Evolutionary conservation across 92 coral and sea anemone species (phyloP), one percentile per base, ranked within the genome.

Genomic region (Porites evermanni): DNA sequence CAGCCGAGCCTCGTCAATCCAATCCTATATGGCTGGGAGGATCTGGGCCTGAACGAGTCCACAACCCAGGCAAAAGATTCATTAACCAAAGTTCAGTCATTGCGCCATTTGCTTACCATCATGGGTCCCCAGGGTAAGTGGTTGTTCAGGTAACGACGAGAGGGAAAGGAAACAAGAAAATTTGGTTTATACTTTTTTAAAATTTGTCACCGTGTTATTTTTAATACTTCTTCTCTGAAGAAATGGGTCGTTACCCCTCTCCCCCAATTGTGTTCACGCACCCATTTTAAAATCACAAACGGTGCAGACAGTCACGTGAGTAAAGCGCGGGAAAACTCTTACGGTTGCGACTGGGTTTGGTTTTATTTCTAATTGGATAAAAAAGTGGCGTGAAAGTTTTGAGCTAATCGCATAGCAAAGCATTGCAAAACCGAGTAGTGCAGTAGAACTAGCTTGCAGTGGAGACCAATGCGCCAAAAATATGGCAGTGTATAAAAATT

Each of bases 21-120:
- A 79, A 91, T 56, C 96, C 96, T 52, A 91, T 91, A 17, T 93
- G 94, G 96, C 60, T 93, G 65, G 94, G 96, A 18, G 96, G 96
- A 47, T 84, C 92, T 67, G 96, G 96, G 2, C 94, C 96, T 6
- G 94, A 93, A 81, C 77, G 85, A 85, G 89, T 91, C 13, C 89
- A 85, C 16, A 89, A 80, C 70, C 96, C 96, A 17, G 94, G 94
- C 10, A 93, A 91, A 72, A 85, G 93, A 47, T 91, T 91, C 58
- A 82, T 88, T 53, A 93, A 90, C 58, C 79, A 88, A 67, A 88
- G 79, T 12, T 75, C 75, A 9, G 69, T 79, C 72, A 86, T 88
- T 20, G 93, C 96, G 1, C 96, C 96, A 19, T 93, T 88, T 79
- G 96, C 96, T 24, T 71, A 66, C 67, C 89, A 88, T 24, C 79